phyloP scores from a whole-genome alignment of 2,797 vertebrate genomes.

The Microchirus variegatus region DNA sequence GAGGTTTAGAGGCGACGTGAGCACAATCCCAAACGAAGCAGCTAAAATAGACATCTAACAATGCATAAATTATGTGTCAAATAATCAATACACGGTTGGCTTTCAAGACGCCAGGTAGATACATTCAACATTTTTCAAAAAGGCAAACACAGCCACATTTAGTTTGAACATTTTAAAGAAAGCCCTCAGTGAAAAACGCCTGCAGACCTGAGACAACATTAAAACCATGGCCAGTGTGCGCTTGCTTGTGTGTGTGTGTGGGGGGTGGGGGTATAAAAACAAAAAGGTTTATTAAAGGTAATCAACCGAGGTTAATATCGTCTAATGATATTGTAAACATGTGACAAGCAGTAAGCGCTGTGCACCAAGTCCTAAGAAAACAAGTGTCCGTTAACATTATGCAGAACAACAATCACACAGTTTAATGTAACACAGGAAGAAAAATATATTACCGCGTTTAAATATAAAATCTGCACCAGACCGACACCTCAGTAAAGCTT shows the following conservation, averaged over 20 bases:
- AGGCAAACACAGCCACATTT: slow-evolving; percentile 4
- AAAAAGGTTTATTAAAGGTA: slow-evolving; percentile 39
- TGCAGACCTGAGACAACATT: slow-evolving; percentile 28
- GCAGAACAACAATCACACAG: slow-evolving; percentile 22
- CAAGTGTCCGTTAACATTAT: slow-evolving; percentile 23
- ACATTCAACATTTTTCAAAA: slow-evolving; percentile 30
- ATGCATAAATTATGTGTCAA: slow-evolving; percentile 24
- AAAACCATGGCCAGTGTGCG: slow-evolving; percentile 17
- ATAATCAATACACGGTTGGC: slow-evolving; percentile 17
- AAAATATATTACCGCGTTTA: slow-evolving; percentile 32
- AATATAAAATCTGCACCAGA: slow-evolving; percentile 44
- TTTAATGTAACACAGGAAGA: slow-evolving; percentile 27
- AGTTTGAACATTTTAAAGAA: slow-evolving; percentile 18
- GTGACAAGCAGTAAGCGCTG: slow-evolving; percentile 26
- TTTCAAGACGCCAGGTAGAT: slow-evolving; percentile 10
- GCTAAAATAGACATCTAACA: slow-evolving; percentile 20
- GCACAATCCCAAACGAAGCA: slow-evolving; percentile 12
- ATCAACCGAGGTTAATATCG: background rate
- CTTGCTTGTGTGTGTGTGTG: background rate
- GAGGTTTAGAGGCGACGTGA: slow-evolving; percentile 13
- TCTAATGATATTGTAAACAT: slow-evolving; percentile 53
- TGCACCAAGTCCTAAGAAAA: slow-evolving; percentile 35
- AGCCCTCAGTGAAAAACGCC: slow-evolving; percentile 15
- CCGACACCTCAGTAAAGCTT: slow-evolving; percentile 8
- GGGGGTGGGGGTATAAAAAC: slow-evolving; percentile 22